Evolutionary conservation across 2,888 invertebrate species (phyloP).

Genomic region (Cheiracanthium punctorium): DNA sequence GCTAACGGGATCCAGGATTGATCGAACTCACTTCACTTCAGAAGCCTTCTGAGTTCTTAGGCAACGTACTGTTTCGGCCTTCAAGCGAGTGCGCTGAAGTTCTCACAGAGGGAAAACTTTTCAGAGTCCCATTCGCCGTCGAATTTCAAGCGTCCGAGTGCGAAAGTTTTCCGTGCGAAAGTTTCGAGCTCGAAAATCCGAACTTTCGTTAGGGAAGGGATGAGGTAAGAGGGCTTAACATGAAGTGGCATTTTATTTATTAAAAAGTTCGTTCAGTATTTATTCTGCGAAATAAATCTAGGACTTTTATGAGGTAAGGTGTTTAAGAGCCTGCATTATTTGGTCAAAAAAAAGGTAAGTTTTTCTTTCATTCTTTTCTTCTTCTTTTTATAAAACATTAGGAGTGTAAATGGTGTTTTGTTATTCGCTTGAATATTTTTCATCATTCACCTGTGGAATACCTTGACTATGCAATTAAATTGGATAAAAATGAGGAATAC

Average conservation of each 20-base stretch:
- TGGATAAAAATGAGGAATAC: too few species aligned
- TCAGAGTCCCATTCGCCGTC: not conserved
- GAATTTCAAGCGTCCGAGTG: conserved; percentile 12
- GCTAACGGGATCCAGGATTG: conserved; percentile 33
- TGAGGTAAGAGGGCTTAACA: conserved; percentile 32
- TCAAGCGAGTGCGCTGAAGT: not conserved
- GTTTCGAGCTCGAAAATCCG: not conserved
- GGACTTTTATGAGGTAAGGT: conserved; percentile 1
- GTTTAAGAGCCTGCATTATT: not conserved
- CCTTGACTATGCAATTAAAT: too few species aligned
- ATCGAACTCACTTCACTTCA: conserved; percentile 60
- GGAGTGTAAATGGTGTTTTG: too few species aligned
- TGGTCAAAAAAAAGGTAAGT: not conserved
- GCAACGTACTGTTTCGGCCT: not conserved
- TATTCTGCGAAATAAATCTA: not conserved
- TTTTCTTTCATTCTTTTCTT: not conserved
- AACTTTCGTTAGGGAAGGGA: conserved; percentile 12
- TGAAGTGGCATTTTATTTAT: not conserved
- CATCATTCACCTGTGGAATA: too few species aligned
- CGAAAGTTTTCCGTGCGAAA: not conserved
- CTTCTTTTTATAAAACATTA: not conserved
- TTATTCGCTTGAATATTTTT: too few species aligned
- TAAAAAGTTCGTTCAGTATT: not conserved
- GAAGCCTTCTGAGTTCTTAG: conserved; percentile 21
- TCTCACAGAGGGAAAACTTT: not conserved